phyloP scores from a whole-genome alignment of 2,113 vertebrate genomes.

The Eidolon helvum region DNA sequence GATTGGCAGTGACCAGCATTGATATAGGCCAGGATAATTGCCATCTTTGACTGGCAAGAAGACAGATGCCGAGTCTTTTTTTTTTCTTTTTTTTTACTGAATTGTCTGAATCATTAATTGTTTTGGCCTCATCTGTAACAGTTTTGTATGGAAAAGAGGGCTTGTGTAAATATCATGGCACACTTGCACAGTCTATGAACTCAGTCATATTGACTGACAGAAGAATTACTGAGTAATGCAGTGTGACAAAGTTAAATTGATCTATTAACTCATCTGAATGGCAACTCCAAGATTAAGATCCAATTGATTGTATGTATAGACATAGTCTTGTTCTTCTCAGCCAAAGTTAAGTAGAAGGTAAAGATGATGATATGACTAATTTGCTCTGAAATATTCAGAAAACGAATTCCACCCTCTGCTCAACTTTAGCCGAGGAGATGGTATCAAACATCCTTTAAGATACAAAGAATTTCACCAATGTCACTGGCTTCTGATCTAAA shows the following conservation, averaged over 20 bases:
- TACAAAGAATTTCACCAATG: neutral
- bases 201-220: neutral
- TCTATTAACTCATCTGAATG: neutral
- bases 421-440: neutral
- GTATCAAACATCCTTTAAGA: neutral
- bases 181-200: neutral
- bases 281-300: neutral
- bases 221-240: neutral
- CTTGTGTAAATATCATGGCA: neutral
- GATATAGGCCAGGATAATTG: neutral
- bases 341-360: neutral
- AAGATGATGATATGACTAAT: neutral
- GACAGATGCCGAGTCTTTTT: neutral
- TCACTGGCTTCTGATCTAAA: neutral
- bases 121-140: neutral
- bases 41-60: neutral
- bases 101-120: neutral
- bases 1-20: neutral
- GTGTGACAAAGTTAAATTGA: neutral
- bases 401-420: neutral
- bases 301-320: no score
- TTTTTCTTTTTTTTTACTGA: neutral
- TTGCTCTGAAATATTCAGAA: slow-evolving; percentile 9
- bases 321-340: neutral
- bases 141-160: neutral